phyloP scores from a whole-genome alignment of 2,888 invertebrate species.

The Graphium colonna region DNA sequence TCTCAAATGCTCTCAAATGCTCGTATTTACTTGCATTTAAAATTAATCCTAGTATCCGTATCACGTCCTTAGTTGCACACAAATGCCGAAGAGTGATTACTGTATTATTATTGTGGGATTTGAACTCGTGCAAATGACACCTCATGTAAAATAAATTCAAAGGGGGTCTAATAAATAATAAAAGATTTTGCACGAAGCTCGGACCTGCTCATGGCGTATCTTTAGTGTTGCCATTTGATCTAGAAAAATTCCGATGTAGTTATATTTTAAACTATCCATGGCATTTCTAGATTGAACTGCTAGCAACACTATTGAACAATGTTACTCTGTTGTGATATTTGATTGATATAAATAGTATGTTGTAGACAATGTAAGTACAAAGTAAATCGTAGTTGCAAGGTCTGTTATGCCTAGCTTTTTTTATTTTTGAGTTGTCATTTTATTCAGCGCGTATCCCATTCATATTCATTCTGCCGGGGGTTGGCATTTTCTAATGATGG shows the following conservation, averaged over 20 bases:
- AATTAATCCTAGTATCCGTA: slow-evolving; percentile 60
- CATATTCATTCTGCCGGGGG: slow-evolving; percentile 80
- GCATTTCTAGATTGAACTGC: slow-evolving; percentile 28
- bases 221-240: slow-evolving; percentile 26
- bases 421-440: slow-evolving; percentile 76
- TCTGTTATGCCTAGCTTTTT: slow-evolving; percentile 66
- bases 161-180: not conserved
- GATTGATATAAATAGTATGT: slow-evolving; percentile 33
- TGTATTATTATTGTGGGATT: slow-evolving; percentile 39
- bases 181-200: slow-evolving; percentile 39
- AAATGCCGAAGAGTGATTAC: slow-evolving; percentile 76
- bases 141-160: not conserved
- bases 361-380: slow-evolving; percentile 61
- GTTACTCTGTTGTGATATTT: slow-evolving; percentile 28
- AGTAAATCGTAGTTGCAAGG: slow-evolving; percentile 68
- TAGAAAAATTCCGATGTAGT: slow-evolving; percentile 22
- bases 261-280: not conserved
- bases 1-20: too few relatives aligned
- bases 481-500: slow-evolving; percentile 60
- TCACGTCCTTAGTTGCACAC: slow-evolving; percentile 74
- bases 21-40: slow-evolving; percentile 31
- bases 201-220: slow-evolving; percentile 31
- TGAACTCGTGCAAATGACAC: slow-evolving; percentile 31
- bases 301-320: slow-evolving; percentile 36
- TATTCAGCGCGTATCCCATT: slow-evolving; percentile 81